Evolutionary conservation across 1,140 invertebrate species (phyloP), one percentile per base, ranked within the genome.

Genomic region (Plectrocnemia conspersa): DNA sequence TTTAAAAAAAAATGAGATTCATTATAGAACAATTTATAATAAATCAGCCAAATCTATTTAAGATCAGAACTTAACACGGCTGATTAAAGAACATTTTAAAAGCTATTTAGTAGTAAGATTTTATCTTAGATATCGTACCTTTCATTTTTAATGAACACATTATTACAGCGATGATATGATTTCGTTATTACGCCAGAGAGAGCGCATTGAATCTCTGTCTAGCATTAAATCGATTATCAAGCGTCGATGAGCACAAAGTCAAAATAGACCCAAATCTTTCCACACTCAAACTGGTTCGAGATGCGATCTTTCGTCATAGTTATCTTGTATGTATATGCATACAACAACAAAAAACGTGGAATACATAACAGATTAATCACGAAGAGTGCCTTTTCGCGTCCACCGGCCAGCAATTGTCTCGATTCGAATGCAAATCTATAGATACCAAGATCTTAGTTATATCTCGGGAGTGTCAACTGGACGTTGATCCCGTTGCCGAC

Each of bases 401-500:
- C 27, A 13, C 18, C 35, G 35, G 13, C 10, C 35, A 9, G 18
- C 35, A 15, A 4, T 29, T 29, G 27, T 7, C 27, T 29, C 27
- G 7, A 38, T 38, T 38, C 18, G 35, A 10, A 38, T 38, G 15
- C 18, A 38, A 38, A 38, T 38, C 7, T 38, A 38, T 5, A n/a
- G n/a, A n/a, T n/a, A n/a, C n/a, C n/a, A n/a, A n/a, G n/a, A n/a
- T n/a, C n/a, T n/a, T n/a, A n/a, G n/a, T n/a, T n/a, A n/a, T 38
- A 16, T 38, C 10, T 10, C 35, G 10, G 7, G 35, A 16, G 10
- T 38, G 35, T 38, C 35, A 38, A 9, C 35, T 38, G 35, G 7
- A 38, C 35, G 18, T 38, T 38, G 35, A 38, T 38, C 35, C 35
- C 35, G 18, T 38, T 38, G 18, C 35, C 18, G 35, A 38, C 35